phyloP scores from a whole-genome alignment of 2,888 invertebrate genomes.

The Lasius platythorax region DNA sequence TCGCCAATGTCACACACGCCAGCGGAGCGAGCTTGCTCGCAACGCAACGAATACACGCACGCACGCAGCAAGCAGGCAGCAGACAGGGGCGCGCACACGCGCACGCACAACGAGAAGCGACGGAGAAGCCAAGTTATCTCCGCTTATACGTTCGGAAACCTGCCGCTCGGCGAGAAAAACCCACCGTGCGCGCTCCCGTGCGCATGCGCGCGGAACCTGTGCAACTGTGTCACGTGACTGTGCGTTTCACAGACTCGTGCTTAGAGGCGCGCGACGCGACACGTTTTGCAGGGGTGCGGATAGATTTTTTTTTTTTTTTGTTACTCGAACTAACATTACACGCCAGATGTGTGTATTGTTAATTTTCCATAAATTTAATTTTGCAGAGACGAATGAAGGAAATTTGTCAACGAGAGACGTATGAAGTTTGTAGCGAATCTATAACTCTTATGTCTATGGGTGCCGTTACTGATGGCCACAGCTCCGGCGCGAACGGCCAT shows the following conservation, averaged over 20 bases:
- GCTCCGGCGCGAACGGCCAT: constrained; percentile 70
- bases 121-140: constrained; percentile 1
- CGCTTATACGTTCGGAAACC: constrained; percentile 50
- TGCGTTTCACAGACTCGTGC: neutral
- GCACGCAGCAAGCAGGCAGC: neutral
- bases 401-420: neutral
- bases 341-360: neutral
- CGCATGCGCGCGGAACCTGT: neutral
- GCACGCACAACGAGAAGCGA: neutral
- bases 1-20: constrained; percentile 65
- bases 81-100: no score
- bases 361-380: neutral
- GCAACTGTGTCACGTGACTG: neutral
- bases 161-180: neutral
- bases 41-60: constrained; percentile 3
- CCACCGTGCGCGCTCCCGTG: neutral
- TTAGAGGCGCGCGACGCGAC: neutral
- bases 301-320: neutral
- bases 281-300: neutral
- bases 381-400: neutral
- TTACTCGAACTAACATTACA: neutral
- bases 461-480: constrained; percentile 27
- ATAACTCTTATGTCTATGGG: no score
- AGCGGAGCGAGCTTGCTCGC: constrained; percentile 44
- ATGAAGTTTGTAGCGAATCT: no score